Conservation (phyloP, 2,888 invertebrate genomes). For the Lasioglossum zephyrum region DNA sequence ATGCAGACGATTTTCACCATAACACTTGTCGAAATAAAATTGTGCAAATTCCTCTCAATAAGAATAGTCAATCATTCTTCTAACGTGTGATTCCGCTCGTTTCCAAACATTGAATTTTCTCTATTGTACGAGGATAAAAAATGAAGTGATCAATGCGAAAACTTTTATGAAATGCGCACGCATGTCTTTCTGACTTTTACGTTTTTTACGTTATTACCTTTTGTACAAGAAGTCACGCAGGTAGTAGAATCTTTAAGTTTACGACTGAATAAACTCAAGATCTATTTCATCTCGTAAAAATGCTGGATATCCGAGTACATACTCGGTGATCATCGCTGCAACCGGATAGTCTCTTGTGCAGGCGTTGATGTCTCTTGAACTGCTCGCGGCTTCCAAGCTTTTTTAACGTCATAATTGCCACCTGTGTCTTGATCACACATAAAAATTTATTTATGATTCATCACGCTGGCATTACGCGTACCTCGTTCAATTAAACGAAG, state of each 20-base stretch:
- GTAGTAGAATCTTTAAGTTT: background rate
- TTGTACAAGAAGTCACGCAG: background rate
- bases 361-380: constrained; percentile 51
- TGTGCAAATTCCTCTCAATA: background rate
- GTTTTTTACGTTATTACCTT: no score
- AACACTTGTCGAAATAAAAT: background rate
- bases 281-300: background rate
- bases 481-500: background rate
- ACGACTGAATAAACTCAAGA: background rate
- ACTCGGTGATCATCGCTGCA: constrained; percentile 8
- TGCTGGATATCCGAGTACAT: no score
- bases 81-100: background rate
- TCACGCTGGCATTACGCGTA: background rate
- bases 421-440: background rate
- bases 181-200: background rate
- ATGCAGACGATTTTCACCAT: no score
- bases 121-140: background rate
- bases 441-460: background rate
- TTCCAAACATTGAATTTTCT: background rate
- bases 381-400: background rate
- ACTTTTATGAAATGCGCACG: background rate
- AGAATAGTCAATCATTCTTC: background rate
- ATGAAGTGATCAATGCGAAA: background rate
- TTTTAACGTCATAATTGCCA: background rate
- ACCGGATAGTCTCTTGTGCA: constrained; percentile 29